Percentiles rank a stretch among this genome's conserved stretches.
phyloP scores from a whole-genome alignment of 2,113 vertebrate species.

The Oncorhynchus keta region DNA sequence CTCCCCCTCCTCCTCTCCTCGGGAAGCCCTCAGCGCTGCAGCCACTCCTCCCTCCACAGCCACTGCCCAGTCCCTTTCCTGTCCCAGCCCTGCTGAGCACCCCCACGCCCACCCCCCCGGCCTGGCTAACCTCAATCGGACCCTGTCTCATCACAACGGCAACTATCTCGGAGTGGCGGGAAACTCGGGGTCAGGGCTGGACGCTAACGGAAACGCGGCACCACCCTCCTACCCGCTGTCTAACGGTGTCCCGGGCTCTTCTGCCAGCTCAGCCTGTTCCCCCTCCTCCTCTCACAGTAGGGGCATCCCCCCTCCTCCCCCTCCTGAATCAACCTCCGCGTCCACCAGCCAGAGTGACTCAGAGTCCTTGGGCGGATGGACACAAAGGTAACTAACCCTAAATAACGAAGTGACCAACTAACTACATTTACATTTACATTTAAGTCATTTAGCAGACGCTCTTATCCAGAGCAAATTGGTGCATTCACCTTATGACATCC shows the following conservation, averaged over 20 bases:
- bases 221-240: constrained; percentile 27
- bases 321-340: constrained; percentile 61
- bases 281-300: not conserved
- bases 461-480: too few relatives aligned
- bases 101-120: constrained; percentile 47
- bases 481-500: too few relatives aligned
- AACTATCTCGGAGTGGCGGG: constrained; percentile 37
- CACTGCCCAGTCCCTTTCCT: constrained; percentile 46
- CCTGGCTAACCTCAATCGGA: constrained; percentile 55
- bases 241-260: constrained; percentile 46
- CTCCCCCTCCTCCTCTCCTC: constrained; percentile 20
- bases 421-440: too few relatives aligned
- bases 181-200: constrained; percentile 59
- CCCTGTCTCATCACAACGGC: constrained; percentile 28
- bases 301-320: constrained; percentile 56
- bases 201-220: constrained; percentile 65
- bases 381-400: constrained; percentile 63
- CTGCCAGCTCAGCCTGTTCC: constrained; percentile 63
- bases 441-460: too few relatives aligned
- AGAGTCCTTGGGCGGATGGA: constrained; percentile 68
- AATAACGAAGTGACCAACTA: not conserved
- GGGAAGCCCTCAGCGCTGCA: constrained; percentile 20
- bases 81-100: constrained; percentile 36
- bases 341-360: constrained; percentile 66
- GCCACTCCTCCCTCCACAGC: constrained; percentile 40